Percentiles rank a stretch among this genome's conserved stretches.
Conservation (phyloP, 2,113 vertebrate species). For the Chionis minor region DNA sequence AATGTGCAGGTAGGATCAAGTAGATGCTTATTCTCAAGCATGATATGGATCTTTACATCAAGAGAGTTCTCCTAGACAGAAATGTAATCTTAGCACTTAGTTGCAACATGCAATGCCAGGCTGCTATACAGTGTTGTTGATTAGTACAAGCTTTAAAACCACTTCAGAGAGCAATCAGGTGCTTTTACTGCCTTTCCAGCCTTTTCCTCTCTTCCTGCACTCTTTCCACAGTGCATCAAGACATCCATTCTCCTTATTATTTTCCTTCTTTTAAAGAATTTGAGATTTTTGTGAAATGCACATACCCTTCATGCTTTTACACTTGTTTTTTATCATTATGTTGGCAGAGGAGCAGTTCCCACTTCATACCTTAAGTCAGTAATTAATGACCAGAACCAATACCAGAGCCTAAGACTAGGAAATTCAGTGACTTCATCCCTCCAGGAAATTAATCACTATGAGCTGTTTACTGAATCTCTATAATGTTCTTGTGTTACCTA, state of each 20-base stretch:
- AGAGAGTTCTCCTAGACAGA: neutral
- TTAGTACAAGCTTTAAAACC: neutral
- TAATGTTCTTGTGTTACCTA: neutral
- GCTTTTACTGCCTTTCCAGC: neutral
- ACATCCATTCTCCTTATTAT: neutral
- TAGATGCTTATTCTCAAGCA: neutral
- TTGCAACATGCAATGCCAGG: neutral
- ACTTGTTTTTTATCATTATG: neutral
- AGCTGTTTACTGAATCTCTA: neutral
- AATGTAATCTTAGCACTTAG: neutral
- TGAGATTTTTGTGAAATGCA: neutral
- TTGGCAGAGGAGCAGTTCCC: neutral
- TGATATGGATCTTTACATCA: neutral
- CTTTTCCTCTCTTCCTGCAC: neutral
- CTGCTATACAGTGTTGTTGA: neutral
- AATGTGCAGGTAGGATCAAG: neutral
- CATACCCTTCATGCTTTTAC: neutral
- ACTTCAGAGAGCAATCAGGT: neutral
- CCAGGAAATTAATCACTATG: neutral
- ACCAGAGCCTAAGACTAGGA: neutral
- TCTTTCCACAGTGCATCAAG: neutral
- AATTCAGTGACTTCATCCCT: neutral
- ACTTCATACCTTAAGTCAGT: neutral
- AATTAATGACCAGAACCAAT: neutral
- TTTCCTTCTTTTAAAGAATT: neutral